Evolutionary conservation across 2,113 vertebrate genomes (phyloP), one percentile per base, ranked within the genome.

Genomic region (Clarias macrocephalus): DNA sequence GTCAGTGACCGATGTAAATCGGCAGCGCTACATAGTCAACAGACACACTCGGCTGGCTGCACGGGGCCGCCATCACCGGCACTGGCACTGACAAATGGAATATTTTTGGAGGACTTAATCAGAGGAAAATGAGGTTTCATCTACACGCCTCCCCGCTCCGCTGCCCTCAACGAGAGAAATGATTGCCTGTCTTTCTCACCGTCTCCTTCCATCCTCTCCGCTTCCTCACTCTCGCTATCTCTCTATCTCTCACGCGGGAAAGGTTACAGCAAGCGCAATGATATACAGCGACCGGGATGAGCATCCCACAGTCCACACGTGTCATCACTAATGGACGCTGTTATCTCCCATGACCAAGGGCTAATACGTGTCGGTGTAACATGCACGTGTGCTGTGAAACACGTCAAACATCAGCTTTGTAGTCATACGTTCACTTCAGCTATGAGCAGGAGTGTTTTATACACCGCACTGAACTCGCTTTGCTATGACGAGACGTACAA

Each of bases 71-170:
- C 92, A 92, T 94, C 93, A 87, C 93, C 92, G 93, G 95, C 93
- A 93, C 90, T 97, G 97, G 96, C 97, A 97, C 96, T 97, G 97
- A 98, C 94, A 97, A 95, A 98, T 98, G 96, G 94, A 97, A 97
- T 97, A 96, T 97, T 97, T 97, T 97, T 94, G 95, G 93, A 95
- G 95, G 95, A 97, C 96, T 97, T 97, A 97, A 97, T 97, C 96
- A 97, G 96, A 96, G 96, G 96, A 97, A 90, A 97, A 98, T 97
- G 95, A 96, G 96, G 96, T 97, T 96, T 96, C 96, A 97, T 97
- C 96, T 96, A 96, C 95, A 97, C 91, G 92, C 92, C 95, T 96
- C 95, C 85, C 90, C 95, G 96, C 96, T 96, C 94, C 94, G 94
- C 93, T 91, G 96, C 95, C 93, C 96, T 93, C 95, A 90, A 93